These are phyloP conservation scores for Philopedon plagiatum DNA, from an alignment of 2,888 invertebrate species.

Conservation along the genomic window DNA sequence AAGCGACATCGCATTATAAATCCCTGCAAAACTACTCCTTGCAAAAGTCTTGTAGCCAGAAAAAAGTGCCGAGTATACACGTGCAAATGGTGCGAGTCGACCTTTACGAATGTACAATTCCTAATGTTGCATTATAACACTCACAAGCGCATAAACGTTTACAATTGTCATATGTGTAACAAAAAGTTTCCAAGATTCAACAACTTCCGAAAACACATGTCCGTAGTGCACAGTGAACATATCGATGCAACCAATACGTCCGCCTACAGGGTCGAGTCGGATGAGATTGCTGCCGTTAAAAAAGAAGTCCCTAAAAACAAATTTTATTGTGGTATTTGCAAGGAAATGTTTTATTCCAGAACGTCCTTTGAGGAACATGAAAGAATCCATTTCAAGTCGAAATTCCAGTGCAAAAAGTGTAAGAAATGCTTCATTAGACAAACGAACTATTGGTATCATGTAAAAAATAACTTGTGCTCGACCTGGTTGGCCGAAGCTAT, in stretches of 20 bases:
- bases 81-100: slow-evolving; percentile 16
- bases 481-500: slow-evolving; percentile 14
- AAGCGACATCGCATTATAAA: not conserved
- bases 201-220: slow-evolving; percentile 9
- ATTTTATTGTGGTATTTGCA: not conserved
- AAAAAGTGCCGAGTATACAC: not conserved
- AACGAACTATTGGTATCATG: not conserved
- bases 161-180: not conserved
- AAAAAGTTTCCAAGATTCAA: slow-evolving; percentile 3
- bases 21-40: not conserved
- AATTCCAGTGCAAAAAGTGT: slow-evolving; percentile 17
- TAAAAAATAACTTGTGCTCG: slow-evolving; percentile 4
- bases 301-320: not conserved
- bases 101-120: not conserved
- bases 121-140: not conserved
- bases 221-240: not conserved
- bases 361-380: slow-evolving; percentile 1
- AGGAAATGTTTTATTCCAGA: not conserved
- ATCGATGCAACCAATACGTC: not conserved
- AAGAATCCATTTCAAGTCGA: not conserved
- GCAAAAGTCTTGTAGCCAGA: not conserved
- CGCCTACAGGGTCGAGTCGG: not conserved
- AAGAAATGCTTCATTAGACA: not conserved
- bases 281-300: not conserved
- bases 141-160: not conserved